These are phyloP conservation scores for Mellilla xanthometata DNA, from an alignment of 2,888 invertebrate genomes.

Conservation along the genomic window DNA sequence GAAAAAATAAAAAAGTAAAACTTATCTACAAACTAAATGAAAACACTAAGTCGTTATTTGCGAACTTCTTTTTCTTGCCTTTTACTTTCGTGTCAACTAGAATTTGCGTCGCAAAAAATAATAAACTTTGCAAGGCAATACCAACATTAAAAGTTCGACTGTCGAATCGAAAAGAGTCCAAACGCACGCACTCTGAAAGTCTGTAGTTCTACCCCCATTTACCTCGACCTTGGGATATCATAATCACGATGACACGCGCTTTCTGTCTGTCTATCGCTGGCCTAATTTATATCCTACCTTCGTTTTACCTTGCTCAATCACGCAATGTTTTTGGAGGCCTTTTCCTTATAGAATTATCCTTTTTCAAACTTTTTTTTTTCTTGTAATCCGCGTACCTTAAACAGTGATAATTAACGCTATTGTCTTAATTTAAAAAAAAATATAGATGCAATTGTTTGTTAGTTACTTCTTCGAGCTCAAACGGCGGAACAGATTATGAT, in stretches of 20 bases:
- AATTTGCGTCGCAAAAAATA: background rate
- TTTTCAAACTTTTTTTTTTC: slow-evolving; percentile 2
- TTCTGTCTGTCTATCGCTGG: slow-evolving; percentile 39
- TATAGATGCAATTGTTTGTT: no score
- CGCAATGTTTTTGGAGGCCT: slow-evolving; percentile 48
- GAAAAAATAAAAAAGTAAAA: no score
- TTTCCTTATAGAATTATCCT: slow-evolving; percentile 45
- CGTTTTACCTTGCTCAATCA: slow-evolving; percentile 43
- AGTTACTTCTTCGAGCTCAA: no score
- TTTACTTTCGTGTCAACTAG: no score
- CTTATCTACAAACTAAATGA: no score
- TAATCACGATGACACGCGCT: slow-evolving; percentile 35
- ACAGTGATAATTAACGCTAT: no score
- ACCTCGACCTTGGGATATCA: slow-evolving; percentile 39
- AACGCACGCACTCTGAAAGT: slow-evolving; percentile 13
- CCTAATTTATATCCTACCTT: slow-evolving; percentile 47
- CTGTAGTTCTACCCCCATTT: background rate
- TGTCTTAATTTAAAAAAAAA: no score
- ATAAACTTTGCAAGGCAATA: background rate
- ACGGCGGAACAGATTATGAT: no score
- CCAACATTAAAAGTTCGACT: slow-evolving; percentile 6
- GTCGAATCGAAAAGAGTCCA: slow-evolving; percentile 9
- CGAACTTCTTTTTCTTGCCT: no score
- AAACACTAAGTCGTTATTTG: no score
- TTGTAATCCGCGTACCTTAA: no score